phyloP scores from a whole-genome alignment of 2,113 vertebrate species.

The Morone saxatilis region DNA sequence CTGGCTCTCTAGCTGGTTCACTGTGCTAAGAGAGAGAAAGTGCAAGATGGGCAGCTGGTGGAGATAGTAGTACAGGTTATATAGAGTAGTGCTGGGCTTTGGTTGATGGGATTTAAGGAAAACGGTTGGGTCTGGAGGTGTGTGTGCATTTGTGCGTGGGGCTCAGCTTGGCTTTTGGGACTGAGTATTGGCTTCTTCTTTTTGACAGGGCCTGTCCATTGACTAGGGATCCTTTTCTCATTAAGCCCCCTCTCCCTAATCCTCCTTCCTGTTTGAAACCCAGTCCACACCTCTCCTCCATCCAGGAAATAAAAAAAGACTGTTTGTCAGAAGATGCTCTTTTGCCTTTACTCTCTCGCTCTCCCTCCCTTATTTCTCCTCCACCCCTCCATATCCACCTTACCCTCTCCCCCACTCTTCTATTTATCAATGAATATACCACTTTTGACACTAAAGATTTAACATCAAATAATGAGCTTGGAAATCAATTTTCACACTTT shows the following conservation, averaged over 20 bases:
- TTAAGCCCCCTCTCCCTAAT: constrained; percentile 80
- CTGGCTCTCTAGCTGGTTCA: constrained; percentile 37
- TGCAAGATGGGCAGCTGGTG: constrained; percentile 52
- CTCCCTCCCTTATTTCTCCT: constrained; percentile 17
- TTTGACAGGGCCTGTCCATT: constrained; percentile 74
- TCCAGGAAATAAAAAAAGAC: constrained; percentile 58
- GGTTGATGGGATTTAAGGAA: constrained; percentile 56
- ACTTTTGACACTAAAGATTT: constrained; percentile 95
- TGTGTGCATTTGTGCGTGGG: constrained; percentile 49
- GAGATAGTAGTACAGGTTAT: constrained; percentile 54
- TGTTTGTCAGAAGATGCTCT: constrained; percentile 78
- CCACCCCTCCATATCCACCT: constrained; percentile 30
- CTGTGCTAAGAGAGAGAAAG: constrained; percentile 27
- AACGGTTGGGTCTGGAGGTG: constrained; percentile 41
- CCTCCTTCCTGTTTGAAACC: constrained; percentile 79
- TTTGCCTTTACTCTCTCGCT: constrained; percentile 33
- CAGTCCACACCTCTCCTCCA: constrained; percentile 77
- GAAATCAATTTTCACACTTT: constrained; percentile 96
- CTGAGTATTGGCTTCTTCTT: constrained; percentile 60
- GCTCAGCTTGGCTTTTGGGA: constrained; percentile 34
- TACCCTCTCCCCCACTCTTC: constrained; percentile 32
- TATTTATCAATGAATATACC: constrained; percentile 84
- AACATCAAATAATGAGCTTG: constrained; percentile 97
- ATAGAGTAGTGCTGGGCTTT: constrained; percentile 32
- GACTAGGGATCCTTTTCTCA: constrained; percentile 77